phyloP scores from a whole-genome alignment of 2,888 invertebrate species.

The Euclidia mi region DNA sequence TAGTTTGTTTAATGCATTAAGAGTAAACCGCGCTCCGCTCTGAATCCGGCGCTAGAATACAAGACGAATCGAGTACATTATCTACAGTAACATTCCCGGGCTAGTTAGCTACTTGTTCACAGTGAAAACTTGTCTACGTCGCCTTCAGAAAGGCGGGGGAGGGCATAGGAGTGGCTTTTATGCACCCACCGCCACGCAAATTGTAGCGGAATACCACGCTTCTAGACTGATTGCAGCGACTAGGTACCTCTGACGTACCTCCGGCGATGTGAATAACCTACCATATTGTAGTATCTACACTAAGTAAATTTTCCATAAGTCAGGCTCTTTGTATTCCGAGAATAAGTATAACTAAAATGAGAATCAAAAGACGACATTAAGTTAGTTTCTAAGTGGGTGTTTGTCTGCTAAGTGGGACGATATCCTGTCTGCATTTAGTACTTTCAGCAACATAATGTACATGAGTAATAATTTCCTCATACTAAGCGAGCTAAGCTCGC shows the following conservation, averaged over 20 bases:
- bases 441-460: constrained; percentile 21
- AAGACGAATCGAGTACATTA: constrained; percentile 79
- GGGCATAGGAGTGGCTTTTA: constrained; percentile 69
- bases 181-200: constrained; percentile 73
- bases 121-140: constrained; percentile 74
- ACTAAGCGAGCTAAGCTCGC: constrained; percentile 34
- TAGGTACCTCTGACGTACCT: constrained; percentile 30
- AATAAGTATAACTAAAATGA: constrained; percentile 18
- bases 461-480: constrained; percentile 39
- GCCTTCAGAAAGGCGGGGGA: constrained; percentile 67
- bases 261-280: constrained; percentile 54
- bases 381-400: not conserved
- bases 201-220: constrained; percentile 69
- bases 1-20: constrained; percentile 67
- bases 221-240: constrained; percentile 72
- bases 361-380: constrained; percentile 13
- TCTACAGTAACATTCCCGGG: constrained; percentile 71
- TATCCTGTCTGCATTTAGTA: not conserved
- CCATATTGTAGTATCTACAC: constrained; percentile 54
- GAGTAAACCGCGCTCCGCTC: constrained; percentile 52
- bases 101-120: constrained; percentile 76
- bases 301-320: constrained; percentile 48
- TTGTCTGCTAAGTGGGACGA: not conserved
- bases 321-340: constrained; percentile 31
- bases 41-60: constrained; percentile 67